These are phyloP conservation scores for Felis catus DNA, from an alignment of 2,113 vertebrate species.

Conservation along the genomic window DNA sequence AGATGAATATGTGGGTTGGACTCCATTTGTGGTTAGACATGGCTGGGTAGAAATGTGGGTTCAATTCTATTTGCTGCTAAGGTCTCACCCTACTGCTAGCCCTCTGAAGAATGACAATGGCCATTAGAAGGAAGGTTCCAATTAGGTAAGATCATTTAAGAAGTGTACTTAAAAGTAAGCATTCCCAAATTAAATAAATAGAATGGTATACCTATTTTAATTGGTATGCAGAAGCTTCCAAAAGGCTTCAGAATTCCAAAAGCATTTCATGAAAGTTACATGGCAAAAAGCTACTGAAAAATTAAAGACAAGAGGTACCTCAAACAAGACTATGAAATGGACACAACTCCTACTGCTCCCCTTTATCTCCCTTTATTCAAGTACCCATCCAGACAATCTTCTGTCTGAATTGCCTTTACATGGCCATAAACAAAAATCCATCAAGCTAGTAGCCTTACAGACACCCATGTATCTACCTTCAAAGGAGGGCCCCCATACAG, in stretches of 20 bases:
- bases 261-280: background rate
- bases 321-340: background rate
- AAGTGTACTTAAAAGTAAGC: background rate
- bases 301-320: background rate
- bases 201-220: background rate
- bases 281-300: background rate
- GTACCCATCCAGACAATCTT: background rate
- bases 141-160: background rate
- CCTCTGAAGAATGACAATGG: background rate
- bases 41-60: background rate
- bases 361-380: background rate
- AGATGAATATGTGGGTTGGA: background rate
- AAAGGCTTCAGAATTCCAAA: background rate
- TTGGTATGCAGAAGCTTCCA: background rate
- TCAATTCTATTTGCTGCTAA: background rate
- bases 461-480: background rate
- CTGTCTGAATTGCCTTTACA: background rate
- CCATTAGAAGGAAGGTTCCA: background rate
- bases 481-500: background rate
- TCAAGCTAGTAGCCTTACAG: background rate
- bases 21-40: background rate
- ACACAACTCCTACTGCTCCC: background rate
- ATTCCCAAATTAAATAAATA: background rate
- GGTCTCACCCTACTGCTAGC: background rate
- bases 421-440: background rate